These are phyloP conservation scores for Sebastes nivosus DNA, from an alignment of 2,797 vertebrate genomes.

Conservation along the genomic window DNA sequence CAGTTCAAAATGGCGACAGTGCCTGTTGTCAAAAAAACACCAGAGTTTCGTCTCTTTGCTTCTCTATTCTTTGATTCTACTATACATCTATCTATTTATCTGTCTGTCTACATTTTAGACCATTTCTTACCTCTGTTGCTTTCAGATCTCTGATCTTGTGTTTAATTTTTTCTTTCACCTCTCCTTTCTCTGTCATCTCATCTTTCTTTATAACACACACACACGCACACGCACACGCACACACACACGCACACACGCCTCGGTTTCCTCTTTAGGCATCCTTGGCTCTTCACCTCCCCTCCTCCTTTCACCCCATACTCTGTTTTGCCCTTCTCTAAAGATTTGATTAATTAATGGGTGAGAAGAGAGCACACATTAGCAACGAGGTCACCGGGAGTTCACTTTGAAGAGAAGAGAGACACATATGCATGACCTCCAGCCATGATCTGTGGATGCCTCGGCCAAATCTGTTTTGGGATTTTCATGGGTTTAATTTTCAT, in stretches of 20 bases:
- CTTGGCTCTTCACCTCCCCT: neutral
- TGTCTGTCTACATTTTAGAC: no score
- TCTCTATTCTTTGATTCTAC: no score
- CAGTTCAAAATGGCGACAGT: no score
- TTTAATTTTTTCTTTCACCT: neutral
- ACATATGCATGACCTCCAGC: constrained; percentile 10
- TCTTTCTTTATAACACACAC: neutral
- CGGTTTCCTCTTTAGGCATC: constrained; percentile 1
- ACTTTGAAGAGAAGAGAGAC: constrained; percentile 24
- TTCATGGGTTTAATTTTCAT: neutral
- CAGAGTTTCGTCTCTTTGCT: no score
- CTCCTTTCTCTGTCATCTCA: neutral
- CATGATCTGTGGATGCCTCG: neutral
- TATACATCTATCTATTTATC: no score
- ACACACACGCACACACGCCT: neutral
- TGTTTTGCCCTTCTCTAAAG: constrained; percentile 19
- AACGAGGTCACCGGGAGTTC: constrained; percentile 31
- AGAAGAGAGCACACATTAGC: constrained; percentile 28
- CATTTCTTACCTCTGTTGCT: neutral
- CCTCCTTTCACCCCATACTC: neutral
- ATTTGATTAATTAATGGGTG: constrained; percentile 41
- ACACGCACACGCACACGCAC: neutral
- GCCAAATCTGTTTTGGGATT: neutral
- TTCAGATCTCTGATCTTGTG: neutral
- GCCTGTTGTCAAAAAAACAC: no score